Evolutionary conservation across 2,113 vertebrate genomes (phyloP).

Genomic region (Phaethornis superciliosus): DNA sequence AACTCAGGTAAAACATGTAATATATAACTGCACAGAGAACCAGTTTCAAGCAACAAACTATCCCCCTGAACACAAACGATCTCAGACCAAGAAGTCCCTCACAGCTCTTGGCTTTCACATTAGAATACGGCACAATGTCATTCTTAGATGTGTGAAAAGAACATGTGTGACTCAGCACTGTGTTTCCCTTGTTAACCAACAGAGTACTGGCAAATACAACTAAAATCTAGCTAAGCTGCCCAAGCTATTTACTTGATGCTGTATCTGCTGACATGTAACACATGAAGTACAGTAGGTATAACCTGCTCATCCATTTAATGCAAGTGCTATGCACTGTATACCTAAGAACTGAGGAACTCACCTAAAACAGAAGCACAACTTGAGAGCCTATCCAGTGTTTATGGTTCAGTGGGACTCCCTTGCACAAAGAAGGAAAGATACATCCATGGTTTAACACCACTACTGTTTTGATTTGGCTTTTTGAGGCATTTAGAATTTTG

Average conservation of each 20-base stretch:
- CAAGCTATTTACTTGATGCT: not conserved
- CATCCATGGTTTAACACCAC: not conserved
- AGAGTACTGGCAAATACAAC: not conserved
- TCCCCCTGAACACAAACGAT: not conserved
- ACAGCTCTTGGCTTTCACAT: not conserved
- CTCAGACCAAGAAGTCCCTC: not conserved
- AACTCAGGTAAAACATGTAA: not conserved
- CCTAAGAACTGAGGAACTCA: not conserved
- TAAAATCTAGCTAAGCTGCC: not conserved
- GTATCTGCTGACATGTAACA: fast-evolving
- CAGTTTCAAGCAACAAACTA: not conserved
- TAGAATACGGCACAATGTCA: not conserved
- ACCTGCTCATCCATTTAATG: not conserved
- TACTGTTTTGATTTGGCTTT: not conserved
- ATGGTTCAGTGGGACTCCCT: not conserved
- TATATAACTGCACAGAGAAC: not conserved
- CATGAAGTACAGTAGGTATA: not conserved
- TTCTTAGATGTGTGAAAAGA: not conserved
- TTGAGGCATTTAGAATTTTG: not conserved
- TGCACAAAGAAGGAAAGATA: not conserved
- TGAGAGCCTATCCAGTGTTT: not conserved
- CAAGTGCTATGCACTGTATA: not conserved
- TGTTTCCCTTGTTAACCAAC: not conserved
- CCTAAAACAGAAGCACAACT: not conserved
- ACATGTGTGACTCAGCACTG: not conserved